Base-by-base conservation (phyloP, 2,888 invertebrate species). In the Ormyrus rosae region DNA sequence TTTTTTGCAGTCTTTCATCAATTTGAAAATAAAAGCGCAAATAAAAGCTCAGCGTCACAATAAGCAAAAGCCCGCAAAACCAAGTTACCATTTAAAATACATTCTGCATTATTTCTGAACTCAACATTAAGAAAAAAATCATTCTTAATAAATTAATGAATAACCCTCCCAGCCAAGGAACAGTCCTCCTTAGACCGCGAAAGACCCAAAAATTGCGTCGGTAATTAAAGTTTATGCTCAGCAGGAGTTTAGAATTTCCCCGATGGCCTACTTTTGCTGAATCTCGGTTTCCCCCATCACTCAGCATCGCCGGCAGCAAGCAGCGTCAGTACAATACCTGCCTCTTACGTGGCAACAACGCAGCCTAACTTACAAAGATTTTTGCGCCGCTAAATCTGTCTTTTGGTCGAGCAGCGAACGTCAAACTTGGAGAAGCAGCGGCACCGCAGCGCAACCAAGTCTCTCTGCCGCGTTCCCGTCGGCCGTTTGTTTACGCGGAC, bases 371-470 rank as follows among this genome's bases (percentile, higher is more conserved):
- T n/a, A 6, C 46, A 13, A 0, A 50, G 53, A 61, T 75, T 70
- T 73, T 80, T 73, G 74, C 63, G 11, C 60, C 45, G 72, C 48
- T 68, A 80, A 80, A 80, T 76, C 74, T 70, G 74, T 70, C 78
- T 71, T 78, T 81, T 78, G 81, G 74, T 74, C 56, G 55, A 13
- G 71, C 50, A 69, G 64, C 71, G 63, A 79, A 74, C 76, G 75
- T 80, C 74, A 81, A 81, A 81, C 81, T 81, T 77, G 56, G 68
- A 6, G n/a, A 11, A 2, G 13, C 34, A 60, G 10, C 55, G 19
- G 19, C 65, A 6, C 48, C 56, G 45, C 69, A 3, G 45, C 50
- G 58, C 50, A 67, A 67, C 64, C 73, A 46, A 73, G 11, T 46
- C 46, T 13, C 64, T 50, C 55, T 55, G 34, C 34, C 9, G 8